These are phyloP conservation scores for Danio albolineatus DNA, from an alignment of 2,797 vertebrate species.

Conservation along the genomic window DNA sequence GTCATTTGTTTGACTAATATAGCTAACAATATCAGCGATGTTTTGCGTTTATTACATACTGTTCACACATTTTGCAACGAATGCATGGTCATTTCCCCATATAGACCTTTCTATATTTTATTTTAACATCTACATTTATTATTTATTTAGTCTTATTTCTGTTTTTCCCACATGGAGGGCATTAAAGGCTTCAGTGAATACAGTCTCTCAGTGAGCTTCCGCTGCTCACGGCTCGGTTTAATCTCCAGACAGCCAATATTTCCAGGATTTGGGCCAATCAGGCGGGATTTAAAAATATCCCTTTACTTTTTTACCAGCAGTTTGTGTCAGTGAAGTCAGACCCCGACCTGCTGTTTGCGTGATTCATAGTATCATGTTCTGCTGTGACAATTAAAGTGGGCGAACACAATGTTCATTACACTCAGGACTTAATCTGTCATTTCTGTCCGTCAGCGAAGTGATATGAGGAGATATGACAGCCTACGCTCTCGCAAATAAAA, in stretches of 20 bases:
- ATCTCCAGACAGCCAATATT: constrained; percentile 51
- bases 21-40: too few species aligned
- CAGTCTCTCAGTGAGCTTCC: constrained; percentile 57
- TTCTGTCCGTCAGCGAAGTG: constrained; percentile 24
- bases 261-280: constrained; percentile 48
- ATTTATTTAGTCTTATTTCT: not conserved
- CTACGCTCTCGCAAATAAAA: too few species aligned
- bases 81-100: too few species aligned
- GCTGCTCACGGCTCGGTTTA: constrained; percentile 49
- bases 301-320: constrained; percentile 27
- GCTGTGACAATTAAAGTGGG: constrained; percentile 40
- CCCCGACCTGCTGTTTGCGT: constrained; percentile 29
- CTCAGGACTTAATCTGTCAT: constrained; percentile 18
- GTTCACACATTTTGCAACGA: too few species aligned
- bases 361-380: constrained; percentile 45
- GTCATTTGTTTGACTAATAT: too few species aligned
- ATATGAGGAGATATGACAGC: not conserved
- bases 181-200: constrained; percentile 55
- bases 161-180: constrained; percentile 22
- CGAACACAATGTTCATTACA: constrained; percentile 37
- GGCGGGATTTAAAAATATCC: constrained; percentile 45
- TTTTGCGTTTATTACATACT: too few species aligned
- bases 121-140: not conserved
- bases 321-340: not conserved
- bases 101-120: too few species aligned